Evolutionary conservation across 37 sponge, comb jelly and placozoan species (phyloP).

Genomic region (Spongilla lacustris): DNA sequence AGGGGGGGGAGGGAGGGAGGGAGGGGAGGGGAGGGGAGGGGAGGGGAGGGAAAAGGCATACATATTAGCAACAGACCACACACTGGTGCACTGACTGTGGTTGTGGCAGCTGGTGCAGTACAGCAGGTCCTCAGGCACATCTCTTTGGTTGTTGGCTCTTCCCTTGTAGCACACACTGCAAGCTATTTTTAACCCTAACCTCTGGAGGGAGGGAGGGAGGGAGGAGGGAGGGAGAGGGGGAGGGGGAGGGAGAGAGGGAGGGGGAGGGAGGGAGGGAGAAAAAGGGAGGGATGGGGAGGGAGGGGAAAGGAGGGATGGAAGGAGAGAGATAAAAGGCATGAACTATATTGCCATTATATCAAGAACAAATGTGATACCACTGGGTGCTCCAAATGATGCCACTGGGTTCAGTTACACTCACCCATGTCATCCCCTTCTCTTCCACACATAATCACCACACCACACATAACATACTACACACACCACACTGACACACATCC

Average conservation of each 20-base stretch:
- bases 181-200: background rate
- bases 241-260: background rate
- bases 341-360: too few relatives aligned
- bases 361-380: too few relatives aligned
- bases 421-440: background rate
- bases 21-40: too few relatives aligned
- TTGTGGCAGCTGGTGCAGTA: slow-evolving; percentile 40
- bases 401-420: background rate
- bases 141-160: slow-evolving; percentile 19
- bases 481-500: too few relatives aligned
- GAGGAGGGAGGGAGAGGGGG: background rate
- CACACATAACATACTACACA: background rate
- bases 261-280: background rate
- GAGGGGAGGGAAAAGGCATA: too few relatives aligned
- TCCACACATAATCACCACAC: too few relatives aligned
- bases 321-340: too few relatives aligned
- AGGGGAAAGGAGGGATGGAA: too few relatives aligned
- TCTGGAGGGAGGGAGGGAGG: too few relatives aligned
- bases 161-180: slow-evolving; percentile 53
- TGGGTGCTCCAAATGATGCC: too few relatives aligned
- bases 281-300: background rate
- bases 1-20: too few relatives aligned
- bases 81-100: slow-evolving; percentile 6
- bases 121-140: slow-evolving; percentile 52
- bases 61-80: too few relatives aligned